Evolutionary conservation across 2,113 vertebrate species (phyloP).

Genomic region (Chamaetylas fuelleborni): DNA sequence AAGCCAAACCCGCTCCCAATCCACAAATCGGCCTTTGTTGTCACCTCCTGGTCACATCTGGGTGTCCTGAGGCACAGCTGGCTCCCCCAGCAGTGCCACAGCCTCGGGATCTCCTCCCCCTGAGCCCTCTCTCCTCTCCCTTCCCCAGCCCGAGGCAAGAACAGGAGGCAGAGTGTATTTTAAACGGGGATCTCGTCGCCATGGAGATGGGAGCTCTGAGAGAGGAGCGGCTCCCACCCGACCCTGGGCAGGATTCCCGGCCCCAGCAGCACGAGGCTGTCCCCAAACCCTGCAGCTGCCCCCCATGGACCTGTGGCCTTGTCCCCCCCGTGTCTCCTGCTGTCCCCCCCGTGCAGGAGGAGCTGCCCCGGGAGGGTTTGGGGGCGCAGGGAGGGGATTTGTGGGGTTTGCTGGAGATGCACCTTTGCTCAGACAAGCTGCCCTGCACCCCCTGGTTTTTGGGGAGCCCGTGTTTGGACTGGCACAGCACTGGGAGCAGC

Average conservation of each 20-base stretch:
- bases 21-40: neutral
- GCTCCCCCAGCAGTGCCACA: rapidly evolving
- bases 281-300: neutral
- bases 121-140: neutral
- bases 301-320: neutral
- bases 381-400: neutral
- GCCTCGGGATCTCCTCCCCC: neutral
- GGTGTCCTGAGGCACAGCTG: neutral
- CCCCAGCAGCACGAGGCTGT: neutral
- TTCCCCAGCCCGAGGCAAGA: constrained; percentile 87
- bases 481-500: neutral
- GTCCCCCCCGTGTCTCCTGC: neutral
- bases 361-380: neutral
- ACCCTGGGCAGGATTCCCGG: neutral
- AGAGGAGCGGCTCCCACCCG: neutral
- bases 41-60: rapidly evolving
- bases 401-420: neutral
- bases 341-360: neutral
- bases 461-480: neutral
- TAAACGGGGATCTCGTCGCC: constrained; percentile 60
- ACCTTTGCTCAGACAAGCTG: neutral
- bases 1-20: neutral
- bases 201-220: constrained; percentile 28
- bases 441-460: neutral
- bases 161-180: constrained; percentile 93